Evolutionary conservation across 2,888 invertebrate species (phyloP), one percentile per base, ranked within the genome.

Genomic region (Chloroclystis v-ata): DNA sequence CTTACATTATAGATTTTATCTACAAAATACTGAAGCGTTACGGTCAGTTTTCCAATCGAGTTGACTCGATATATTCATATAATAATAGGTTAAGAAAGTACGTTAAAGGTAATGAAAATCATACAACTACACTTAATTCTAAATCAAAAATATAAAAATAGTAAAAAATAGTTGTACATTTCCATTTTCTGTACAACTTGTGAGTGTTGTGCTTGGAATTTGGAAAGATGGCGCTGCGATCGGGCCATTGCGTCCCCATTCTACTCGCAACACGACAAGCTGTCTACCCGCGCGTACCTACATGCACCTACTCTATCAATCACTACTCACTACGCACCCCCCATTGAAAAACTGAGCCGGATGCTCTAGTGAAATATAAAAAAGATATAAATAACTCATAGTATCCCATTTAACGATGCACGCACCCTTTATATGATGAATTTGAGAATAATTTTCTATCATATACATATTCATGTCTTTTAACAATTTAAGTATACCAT

Each of bases 81-180:
- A 77, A 81, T 77, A 75, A 78, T 82, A 82, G 72, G 74, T 75
- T 69, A 73, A 77, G 77, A 78, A 83, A 83, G 77, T 83, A 82
- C 69, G 68, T 75, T 76, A 76, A 72, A 75, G 74, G 75, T 77
- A 76, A 78, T 73, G 73, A 86, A 50, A 86, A 83, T 82, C 74
- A 85, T 84, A 83, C 79, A 80, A 72, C 84, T 86, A 86, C 76
- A 75, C 86, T 86, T 87, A 87, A 81, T 75, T 77, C 86, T 86
- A 84, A 86, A 86, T 84, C 78, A 86, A 85, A 59, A 83, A 85
- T 86, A 87, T 83, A 86, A 87, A 87, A 87, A 85, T 85, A 81
- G 84, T 86, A 86, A 87, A 87, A 86, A 87, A 86, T 84, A 82
- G 78, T 83, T 79, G 82, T 82, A 84, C 79, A 82, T 82, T 76